Percentiles rank a stretch among this genome's conserved stretches.
phyloP scores from a whole-genome alignment of 2,797 vertebrate genomes.

The Lophius americanus region DNA sequence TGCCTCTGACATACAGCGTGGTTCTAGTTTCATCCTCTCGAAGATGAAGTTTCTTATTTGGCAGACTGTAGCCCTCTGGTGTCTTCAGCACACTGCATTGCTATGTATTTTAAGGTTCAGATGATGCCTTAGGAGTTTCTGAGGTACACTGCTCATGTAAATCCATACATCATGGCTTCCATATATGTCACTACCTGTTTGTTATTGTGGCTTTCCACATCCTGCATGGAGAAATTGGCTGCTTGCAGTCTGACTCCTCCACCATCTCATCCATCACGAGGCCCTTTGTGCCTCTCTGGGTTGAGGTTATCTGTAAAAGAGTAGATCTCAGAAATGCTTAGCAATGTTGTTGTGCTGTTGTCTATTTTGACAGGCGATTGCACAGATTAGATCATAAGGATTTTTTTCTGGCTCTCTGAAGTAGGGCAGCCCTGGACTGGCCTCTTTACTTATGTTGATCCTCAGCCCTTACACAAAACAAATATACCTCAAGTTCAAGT shows the following conservation, averaged over 20 bases:
- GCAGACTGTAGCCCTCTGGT: constrained; percentile 17
- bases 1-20: too few relatives aligned
- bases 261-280: constrained; percentile 62
- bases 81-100: constrained; percentile 21
- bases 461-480: background rate
- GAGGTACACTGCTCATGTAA: constrained; percentile 29
- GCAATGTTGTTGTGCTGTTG: constrained; percentile 15
- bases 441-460: constrained; percentile 34
- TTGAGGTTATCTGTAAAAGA: constrained; percentile 26
- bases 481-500: too few relatives aligned
- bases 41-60: too few relatives aligned
- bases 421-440: constrained; percentile 40
- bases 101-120: constrained; percentile 50
- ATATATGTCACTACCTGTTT: constrained; percentile 59
- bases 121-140: constrained; percentile 34
- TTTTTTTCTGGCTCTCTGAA: constrained; percentile 38
- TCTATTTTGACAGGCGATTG: constrained; percentile 27
- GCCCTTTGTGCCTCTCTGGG: constrained; percentile 30
- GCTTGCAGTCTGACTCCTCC: constrained; percentile 27
- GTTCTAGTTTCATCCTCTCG: too few relatives aligned
- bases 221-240: constrained; percentile 36
- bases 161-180: constrained; percentile 66
- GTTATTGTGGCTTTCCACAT: constrained; percentile 54
- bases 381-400: background rate
- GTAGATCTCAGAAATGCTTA: constrained; percentile 15